Conservation (phyloP, 2,797 vertebrate species). For the Benthosema pterotum region DNA sequence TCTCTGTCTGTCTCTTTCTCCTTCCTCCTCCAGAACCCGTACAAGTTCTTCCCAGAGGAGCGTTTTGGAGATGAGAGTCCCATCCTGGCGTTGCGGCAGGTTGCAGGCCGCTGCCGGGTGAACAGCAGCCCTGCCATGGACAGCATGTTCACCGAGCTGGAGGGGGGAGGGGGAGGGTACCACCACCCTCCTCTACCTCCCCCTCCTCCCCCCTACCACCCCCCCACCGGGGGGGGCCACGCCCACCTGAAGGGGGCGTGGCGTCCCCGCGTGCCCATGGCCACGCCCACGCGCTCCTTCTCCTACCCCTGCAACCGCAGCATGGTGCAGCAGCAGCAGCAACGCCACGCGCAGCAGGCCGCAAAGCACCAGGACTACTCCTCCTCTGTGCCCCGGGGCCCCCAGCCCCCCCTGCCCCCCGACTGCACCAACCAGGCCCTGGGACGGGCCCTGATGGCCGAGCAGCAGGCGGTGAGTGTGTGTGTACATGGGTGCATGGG, state of each 20-base stretch:
- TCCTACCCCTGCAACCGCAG: conserved; percentile 97
- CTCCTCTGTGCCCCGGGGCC: conserved; percentile 83
- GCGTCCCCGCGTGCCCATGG: conserved; percentile 91
- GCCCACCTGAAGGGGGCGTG: conserved; percentile 92
- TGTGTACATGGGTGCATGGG: no score
- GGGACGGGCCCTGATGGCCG: conserved; percentile 83
- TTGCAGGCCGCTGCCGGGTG: conserved; percentile 90
- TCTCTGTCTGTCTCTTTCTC: conserved; percentile 25
- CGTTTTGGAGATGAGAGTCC: conserved; percentile 98
- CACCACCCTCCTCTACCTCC: conserved; percentile 94
- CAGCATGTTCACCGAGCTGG: conserved; percentile 95
- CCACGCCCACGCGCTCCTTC: conserved; percentile 94
- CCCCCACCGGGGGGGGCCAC: conserved; percentile 90
- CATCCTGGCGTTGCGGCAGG: conserved; percentile 90
- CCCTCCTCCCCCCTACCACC: conserved; percentile 94
- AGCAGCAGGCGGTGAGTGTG: conserved; percentile 87
- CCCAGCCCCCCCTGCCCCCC: conserved; percentile 87
- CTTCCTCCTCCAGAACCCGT: conserved; percentile 87
- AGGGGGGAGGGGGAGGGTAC: no score
- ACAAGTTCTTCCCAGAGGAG: conserved; percentile 98
- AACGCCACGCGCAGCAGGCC: no score
- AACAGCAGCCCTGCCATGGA: conserved; percentile 95
- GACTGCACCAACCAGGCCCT: conserved; percentile 89
- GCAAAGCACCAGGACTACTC: conserved; percentile 88
- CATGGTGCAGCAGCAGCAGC: no score